These are phyloP conservation scores for Merops nubicus DNA, from an alignment of 2,113 vertebrate species.

Conservation along the genomic window DNA sequence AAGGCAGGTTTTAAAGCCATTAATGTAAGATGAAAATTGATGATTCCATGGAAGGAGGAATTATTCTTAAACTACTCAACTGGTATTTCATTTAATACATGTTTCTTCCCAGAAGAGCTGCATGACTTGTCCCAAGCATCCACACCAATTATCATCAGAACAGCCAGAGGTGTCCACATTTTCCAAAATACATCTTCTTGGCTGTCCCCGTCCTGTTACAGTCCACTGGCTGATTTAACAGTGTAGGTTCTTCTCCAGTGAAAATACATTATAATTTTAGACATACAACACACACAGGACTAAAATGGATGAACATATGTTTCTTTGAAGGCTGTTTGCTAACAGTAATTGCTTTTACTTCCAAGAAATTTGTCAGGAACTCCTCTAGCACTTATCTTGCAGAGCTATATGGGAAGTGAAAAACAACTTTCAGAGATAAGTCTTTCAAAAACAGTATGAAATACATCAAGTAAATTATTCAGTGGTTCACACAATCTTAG, in stretches of 20 bases:
- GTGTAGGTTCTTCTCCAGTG: neutral
- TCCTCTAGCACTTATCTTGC: neutral
- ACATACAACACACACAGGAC: neutral
- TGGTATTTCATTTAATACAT: neutral
- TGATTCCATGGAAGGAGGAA: neutral
- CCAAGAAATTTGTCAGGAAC: neutral
- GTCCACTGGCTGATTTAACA: neutral
- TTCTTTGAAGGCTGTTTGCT: slow-evolving; percentile 24
- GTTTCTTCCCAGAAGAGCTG: neutral
- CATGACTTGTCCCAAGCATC: neutral
- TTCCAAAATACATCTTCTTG: neutral
- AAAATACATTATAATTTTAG: neutral
- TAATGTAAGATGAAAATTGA: neutral
- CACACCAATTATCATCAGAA: neutral
- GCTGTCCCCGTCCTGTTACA: neutral
- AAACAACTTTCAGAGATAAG: neutral
- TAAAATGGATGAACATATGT: neutral
- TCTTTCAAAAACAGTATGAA: neutral
- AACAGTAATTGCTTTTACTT: neutral
- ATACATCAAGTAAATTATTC: neutral
- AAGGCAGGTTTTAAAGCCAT: neutral
- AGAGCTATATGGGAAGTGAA: neutral
- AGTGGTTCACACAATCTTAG: neutral
- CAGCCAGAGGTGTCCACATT: neutral
- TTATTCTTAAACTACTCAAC: neutral